Conservation (phyloP, 2,888 invertebrate species). For the Drosophila macrothrix region DNA sequence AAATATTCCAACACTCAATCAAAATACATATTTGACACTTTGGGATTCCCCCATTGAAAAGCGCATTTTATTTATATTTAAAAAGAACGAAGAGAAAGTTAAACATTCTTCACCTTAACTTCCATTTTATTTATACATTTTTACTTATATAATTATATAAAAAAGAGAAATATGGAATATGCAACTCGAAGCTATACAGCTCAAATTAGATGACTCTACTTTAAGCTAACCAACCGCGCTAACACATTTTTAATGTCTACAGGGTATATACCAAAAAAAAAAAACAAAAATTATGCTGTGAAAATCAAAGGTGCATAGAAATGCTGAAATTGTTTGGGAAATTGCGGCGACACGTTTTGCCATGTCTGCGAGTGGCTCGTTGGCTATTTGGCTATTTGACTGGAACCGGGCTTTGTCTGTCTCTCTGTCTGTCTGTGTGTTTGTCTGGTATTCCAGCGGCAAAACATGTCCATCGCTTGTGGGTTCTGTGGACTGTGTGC, state of each 20-base stretch:
- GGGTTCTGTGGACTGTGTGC: constrained; percentile 53
- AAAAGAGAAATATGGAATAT: background rate
- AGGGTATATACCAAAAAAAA: constrained; percentile 6
- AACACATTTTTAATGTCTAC: background rate
- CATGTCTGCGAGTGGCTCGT: constrained; percentile 39
- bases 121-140: background rate
- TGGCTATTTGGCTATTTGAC: constrained; percentile 18
- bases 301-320: constrained; percentile 63
- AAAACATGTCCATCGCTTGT: constrained; percentile 36
- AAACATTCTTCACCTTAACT: background rate
- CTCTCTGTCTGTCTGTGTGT: constrained; percentile 36
- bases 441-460: constrained; percentile 37
- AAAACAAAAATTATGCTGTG: constrained; percentile 49
- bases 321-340: constrained; percentile 75
- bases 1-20: background rate
- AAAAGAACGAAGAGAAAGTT: background rate
- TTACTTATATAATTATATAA: background rate
- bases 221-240: background rate
- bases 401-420: constrained; percentile 21
- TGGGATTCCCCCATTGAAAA: background rate
- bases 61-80: background rate
- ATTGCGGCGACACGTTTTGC: constrained; percentile 75
- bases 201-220: no score
- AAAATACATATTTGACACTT: background rate
- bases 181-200: background rate